phyloP scores from a whole-genome alignment of 64 coral and sea anemone species.

The Catalaphyllia jardinei region DNA sequence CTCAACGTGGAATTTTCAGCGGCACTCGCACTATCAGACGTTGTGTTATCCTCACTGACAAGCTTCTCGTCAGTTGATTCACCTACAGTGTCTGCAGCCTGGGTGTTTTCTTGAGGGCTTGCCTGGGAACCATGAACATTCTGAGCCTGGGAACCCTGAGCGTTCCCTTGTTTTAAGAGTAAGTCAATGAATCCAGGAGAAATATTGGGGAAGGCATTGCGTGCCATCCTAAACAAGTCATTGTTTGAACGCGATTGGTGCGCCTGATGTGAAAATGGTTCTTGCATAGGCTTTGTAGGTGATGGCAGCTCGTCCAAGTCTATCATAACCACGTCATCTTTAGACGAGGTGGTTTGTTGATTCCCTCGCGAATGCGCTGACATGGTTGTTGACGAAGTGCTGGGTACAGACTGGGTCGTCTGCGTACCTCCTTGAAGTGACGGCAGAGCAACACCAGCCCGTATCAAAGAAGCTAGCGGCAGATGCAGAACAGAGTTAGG shows the following conservation, averaged over 20 bases:
- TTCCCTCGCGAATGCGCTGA: not conserved
- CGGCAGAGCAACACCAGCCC: constrained; percentile 37
- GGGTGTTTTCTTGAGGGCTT: no score
- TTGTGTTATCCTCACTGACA: not conserved
- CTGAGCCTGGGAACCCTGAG: not conserved
- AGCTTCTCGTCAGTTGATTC: not conserved
- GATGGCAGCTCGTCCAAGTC: constrained; percentile 67
- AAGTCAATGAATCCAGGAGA: constrained; percentile 16
- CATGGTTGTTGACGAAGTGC: not conserved
- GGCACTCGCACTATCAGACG: not conserved
- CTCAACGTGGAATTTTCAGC: not conserved
- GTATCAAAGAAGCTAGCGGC: constrained; percentile 47
- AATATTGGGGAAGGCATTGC: not conserved
- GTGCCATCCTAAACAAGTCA: constrained; percentile 16
- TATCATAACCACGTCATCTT: constrained; percentile 49
- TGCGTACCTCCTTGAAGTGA: not conserved
- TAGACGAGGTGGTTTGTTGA: not conserved
- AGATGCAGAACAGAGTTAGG: not conserved
- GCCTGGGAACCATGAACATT: not conserved
- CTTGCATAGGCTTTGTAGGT: constrained; percentile 7
- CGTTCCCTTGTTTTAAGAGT: constrained; percentile 16
- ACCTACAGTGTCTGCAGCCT: not conserved
- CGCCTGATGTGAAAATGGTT: not conserved
- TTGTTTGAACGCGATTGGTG: not conserved
- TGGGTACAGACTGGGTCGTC: not conserved